phyloP scores from a whole-genome alignment of 2,797 vertebrate species.

The Phoeniculus purpureus region DNA sequence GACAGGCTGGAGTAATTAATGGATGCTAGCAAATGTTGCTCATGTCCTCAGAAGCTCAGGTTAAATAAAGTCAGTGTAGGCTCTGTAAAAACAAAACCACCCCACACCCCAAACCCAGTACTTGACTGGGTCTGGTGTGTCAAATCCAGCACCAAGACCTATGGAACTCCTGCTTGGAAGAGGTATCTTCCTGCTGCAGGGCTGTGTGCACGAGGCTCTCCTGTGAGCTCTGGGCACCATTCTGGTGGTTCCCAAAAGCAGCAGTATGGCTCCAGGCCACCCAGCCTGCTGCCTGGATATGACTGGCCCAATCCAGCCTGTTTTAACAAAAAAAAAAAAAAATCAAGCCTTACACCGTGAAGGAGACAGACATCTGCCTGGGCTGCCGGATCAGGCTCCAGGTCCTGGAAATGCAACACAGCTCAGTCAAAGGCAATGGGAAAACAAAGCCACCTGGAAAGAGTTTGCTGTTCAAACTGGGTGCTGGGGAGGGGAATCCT shows the following conservation, averaged over 20 bases:
- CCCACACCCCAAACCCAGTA: background rate
- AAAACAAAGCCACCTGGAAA: constrained; percentile 40
- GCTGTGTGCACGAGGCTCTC: rapidly evolving
- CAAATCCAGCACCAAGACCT: background rate
- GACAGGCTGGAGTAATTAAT: background rate
- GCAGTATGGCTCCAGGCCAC: background rate
- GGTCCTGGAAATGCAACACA: background rate
- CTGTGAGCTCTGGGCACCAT: background rate
- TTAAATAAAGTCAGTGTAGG: background rate
- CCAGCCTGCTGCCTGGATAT: background rate
- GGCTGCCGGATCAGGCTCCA: background rate
- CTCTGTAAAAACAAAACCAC: background rate
- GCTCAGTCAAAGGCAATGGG: background rate
- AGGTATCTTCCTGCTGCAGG: rapidly evolving
- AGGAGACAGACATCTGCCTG: background rate
- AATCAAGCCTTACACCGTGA: background rate
- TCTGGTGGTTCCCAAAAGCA: background rate
- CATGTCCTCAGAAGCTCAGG: background rate
- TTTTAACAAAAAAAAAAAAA: background rate
- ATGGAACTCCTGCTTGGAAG: background rate
- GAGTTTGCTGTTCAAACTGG: background rate
- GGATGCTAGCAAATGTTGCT: rapidly evolving
- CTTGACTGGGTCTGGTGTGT: background rate
- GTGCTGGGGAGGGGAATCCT: background rate
- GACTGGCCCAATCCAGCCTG: background rate